These are phyloP conservation scores for Mesorhabditis spiculigera DNA, from an alignment of 2,888 invertebrate species.

Conservation along the genomic window DNA sequence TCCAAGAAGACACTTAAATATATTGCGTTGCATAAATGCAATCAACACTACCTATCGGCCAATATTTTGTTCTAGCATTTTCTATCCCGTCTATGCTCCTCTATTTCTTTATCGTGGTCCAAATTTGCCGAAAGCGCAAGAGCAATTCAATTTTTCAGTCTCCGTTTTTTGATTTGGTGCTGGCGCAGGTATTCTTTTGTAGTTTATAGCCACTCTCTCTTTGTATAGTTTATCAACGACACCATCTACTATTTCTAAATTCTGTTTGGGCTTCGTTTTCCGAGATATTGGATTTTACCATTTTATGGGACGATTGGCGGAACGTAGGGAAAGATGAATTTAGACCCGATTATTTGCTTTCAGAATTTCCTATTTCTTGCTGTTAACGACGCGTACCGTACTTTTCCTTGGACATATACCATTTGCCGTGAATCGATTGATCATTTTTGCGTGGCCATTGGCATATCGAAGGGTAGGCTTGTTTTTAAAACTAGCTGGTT, in stretches of 20 bases:
- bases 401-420: neutral
- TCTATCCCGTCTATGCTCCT: neutral
- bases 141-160: neutral
- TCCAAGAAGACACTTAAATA: no score
- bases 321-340: neutral
- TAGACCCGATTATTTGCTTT: neutral
- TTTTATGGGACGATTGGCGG: neutral
- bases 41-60: neutral
- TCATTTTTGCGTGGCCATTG: neutral
- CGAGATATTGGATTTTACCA: neutral
- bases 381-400: neutral
- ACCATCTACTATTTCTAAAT: neutral
- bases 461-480: neutral
- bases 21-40: neutral
- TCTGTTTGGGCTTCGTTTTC: constrained; percentile 2
- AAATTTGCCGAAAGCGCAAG: neutral
- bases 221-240: constrained; percentile 3
- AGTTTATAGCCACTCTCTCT: neutral
- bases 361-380: neutral
- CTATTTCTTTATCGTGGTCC: neutral
- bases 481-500: neutral
- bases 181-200: neutral
- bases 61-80: neutral
- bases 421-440: neutral
- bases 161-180: neutral